Conservation (phyloP, 2,888 invertebrate genomes). For the Diabrotica balteata region DNA sequence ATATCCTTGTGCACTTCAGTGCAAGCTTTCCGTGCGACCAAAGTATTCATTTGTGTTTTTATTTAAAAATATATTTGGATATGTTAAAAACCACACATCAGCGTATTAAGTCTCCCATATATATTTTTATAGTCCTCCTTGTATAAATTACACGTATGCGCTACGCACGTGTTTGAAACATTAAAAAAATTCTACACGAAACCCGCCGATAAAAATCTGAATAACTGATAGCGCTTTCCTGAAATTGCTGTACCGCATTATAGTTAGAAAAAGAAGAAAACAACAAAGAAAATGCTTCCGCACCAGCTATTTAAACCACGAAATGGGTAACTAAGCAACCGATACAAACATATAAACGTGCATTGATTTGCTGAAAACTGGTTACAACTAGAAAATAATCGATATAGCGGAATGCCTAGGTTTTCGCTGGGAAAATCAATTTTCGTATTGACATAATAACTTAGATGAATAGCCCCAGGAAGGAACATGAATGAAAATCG, state of each 20-base stretch:
- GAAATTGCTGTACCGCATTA: conserved; percentile 51
- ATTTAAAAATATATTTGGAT: no score
- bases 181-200: conserved; percentile 39
- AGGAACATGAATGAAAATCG: conserved; percentile 35
- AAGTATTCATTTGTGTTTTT: no score
- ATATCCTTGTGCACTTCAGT: no score
- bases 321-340: conserved; percentile 52
- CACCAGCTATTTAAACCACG: conserved; percentile 50
- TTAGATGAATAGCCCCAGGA: conserved; percentile 26
- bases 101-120: no score
- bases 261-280: conserved; percentile 52
- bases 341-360: conserved; percentile 56
- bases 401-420: conserved; percentile 53
- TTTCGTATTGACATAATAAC: conserved; percentile 44
- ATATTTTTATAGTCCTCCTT: not conserved
- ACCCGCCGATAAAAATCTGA: conserved; percentile 43
- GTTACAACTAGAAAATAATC: conserved; percentile 55
- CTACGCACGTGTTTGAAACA: conserved; percentile 36
- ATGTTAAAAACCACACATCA: no score
- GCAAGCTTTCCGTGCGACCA: no score
- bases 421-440: conserved; percentile 53
- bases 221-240: conserved; percentile 46
- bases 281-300: conserved; percentile 52
- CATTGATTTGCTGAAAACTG: conserved; percentile 58
- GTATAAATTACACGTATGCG: conserved; percentile 24